Base-by-base conservation (phyloP, 2,888 invertebrate genomes). In the Agrypnus murinus region DNA sequence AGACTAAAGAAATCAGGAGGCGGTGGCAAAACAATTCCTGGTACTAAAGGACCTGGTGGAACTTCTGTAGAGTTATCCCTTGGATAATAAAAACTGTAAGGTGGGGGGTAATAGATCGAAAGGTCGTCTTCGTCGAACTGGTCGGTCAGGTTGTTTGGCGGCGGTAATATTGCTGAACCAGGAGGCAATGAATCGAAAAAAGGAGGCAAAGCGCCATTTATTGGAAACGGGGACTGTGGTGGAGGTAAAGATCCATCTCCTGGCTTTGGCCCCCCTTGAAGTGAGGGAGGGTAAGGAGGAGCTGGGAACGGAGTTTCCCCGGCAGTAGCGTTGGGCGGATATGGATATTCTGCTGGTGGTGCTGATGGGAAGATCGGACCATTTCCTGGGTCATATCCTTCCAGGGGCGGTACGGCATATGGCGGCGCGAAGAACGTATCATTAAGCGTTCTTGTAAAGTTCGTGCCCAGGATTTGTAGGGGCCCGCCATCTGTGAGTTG, bases 91-190 rank as follows among this genome's bases (percentile, higher is more conserved):
- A 93, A 92, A 88, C 94, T 95, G 88, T 96, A 96, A 10, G 95
- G 95, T 81, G 95, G 95, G 80, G 95, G 95, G 89, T 96, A 95
- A 82, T 95, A 96, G 65, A 95, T 92, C 77, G 95, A 94, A 80
- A 95, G 95, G 89, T 96, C 95, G 87, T 96, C 95, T 87, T 94
- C 95, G 88, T 95, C 95, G 87, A 93, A 92, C 77, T 92, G 90
- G 82, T 93, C 93, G 72, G 92, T 90, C 43, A 77, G 79, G 71
- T 83, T 83, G 69, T 79, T 81, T 74, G 86, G 86, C 19, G 86
- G 86, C 2, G 88, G 87, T 12, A 89, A 85, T 45, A 88, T 86
- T 4, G 87, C 88, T 1, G 89, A 87, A 80, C 91, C 92, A 76
- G 92, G 92, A 82, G 92, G 92, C 72, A 88, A 82, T 50, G 87